phyloP scores from a whole-genome alignment of 2,888 invertebrate genomes.

The Cosmia pyralina region DNA sequence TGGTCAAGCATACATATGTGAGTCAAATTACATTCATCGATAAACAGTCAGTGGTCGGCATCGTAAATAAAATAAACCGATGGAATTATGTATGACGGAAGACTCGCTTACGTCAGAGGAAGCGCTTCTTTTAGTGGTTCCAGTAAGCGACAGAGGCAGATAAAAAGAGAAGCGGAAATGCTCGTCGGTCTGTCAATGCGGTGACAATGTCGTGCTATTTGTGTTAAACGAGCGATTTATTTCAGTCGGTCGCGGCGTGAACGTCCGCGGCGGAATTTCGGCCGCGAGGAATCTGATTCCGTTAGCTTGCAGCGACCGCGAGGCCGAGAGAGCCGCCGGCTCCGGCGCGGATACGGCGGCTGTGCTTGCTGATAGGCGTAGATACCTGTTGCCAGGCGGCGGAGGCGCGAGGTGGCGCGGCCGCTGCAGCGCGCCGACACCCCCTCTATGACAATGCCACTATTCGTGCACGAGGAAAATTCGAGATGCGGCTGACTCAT shows the following conservation, averaged over 20 bases:
- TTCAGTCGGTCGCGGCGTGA: slow-evolving; percentile 89
- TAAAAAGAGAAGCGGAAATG: slow-evolving; percentile 88
- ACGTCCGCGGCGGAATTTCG: slow-evolving; percentile 89
- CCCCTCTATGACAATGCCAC: slow-evolving; percentile 80
- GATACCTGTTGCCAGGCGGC: slow-evolving; percentile 71
- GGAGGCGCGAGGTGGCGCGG: slow-evolving; percentile 52
- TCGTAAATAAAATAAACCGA: slow-evolving; percentile 69
- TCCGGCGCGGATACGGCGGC: slow-evolving; percentile 63
- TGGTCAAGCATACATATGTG: slow-evolving; percentile 64
- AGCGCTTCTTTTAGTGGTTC: slow-evolving; percentile 71
- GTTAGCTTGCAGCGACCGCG: slow-evolving; percentile 79
- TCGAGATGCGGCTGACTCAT: slow-evolving; percentile 88
- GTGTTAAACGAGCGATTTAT: slow-evolving; percentile 89
- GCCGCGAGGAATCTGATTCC: slow-evolving; percentile 87
- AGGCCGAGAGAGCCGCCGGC: slow-evolving; percentile 61
- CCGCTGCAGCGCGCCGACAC: slow-evolving; percentile 70
- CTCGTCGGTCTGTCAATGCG: slow-evolving; percentile 87
- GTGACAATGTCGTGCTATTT: slow-evolving; percentile 89
- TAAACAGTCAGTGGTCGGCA: slow-evolving; percentile 57
- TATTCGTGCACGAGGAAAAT: slow-evolving; percentile 86
- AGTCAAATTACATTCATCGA: slow-evolving; percentile 73
- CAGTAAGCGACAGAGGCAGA: slow-evolving; percentile 67
- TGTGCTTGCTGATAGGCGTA: slow-evolving; percentile 63
- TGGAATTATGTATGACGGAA: slow-evolving; percentile 76
- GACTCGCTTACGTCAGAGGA: slow-evolving; percentile 80